Evolutionary conservation across 2,797 vertebrate species (phyloP), one percentile per base, ranked within the genome.

Genomic region (Selene dorsalis): DNA sequence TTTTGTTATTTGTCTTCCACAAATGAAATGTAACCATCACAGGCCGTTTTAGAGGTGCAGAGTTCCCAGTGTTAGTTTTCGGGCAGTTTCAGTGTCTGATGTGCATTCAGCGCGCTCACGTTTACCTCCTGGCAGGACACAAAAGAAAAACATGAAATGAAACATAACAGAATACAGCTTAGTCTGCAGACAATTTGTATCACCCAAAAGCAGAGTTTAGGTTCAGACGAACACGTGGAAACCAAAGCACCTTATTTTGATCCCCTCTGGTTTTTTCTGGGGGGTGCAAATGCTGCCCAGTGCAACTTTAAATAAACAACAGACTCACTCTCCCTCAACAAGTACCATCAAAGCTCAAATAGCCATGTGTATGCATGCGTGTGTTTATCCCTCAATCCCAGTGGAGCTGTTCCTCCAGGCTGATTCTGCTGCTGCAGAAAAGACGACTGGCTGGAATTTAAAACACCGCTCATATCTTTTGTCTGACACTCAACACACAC

Each of bases 371-470:
- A 66, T 73, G 72, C 53, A 57, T 82, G 78, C 77, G 83, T 43
- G 75, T 79, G 80, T 87, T 82, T 77, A 75, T 73, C 57, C 60
- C n/a, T 70, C 50, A 0, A 7, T 87, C 81, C 79, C 88, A 70
- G 78, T 7, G 50, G 82, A 80, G 66, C 69, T 22, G 0, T 63
- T 75, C 65, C 82, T 84, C 22, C 65, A 79, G 79, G 73, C 79
- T 47, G 74, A 60, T 35, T 35, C 69, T 41, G 70, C 69, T 69
- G 78, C 78, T 75, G 60, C 79, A 48, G 74, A 75, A 60, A 35
- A 35, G 7, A 8, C 32, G n/a, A 50, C 60, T 17, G 26, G 53
- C 16, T 57, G 30, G 43, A 73, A 84, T 75, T 53, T 62, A 62
- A 81, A 85, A 74, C 52, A 41, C 56, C 61, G 60, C 69, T 77